These are phyloP conservation scores for Sarcophilus harrisii DNA, from an alignment of 2,797 vertebrate genomes.

Conservation along the genomic window DNA sequence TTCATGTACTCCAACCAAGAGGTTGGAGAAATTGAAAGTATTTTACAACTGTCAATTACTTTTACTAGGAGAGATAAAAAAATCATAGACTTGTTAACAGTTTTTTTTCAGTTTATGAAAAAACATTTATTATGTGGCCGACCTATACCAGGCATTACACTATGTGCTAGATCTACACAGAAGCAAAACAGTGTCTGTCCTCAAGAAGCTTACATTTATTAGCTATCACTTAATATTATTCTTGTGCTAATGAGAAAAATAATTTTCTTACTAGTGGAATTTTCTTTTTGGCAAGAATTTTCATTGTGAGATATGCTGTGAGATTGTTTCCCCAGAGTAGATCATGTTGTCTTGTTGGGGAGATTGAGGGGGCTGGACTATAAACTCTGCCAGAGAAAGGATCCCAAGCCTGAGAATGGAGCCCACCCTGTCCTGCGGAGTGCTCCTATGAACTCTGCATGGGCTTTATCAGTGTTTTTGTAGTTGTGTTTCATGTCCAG, in stretches of 20 bases:
- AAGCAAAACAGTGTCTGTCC: not conserved
- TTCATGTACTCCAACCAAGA: not conserved
- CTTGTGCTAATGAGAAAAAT: slow-evolving; percentile 17
- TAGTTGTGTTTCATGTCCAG: not conserved
- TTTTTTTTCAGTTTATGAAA: not conserved
- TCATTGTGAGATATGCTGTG: not conserved
- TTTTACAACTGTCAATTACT: not conserved
- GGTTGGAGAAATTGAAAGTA: not conserved
- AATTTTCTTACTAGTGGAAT: slow-evolving; percentile 40
- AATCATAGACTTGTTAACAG: not conserved
- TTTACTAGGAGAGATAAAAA: not conserved
- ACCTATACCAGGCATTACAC: not conserved
- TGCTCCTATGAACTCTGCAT: not conserved
- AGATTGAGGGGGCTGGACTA: not conserved
- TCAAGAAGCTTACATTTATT: not conserved
- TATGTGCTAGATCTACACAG: not conserved
- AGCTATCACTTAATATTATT: not conserved
- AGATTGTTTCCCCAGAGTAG: slow-evolving; percentile 8
- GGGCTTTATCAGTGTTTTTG: not conserved
- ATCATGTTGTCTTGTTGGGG: slow-evolving; percentile 21
- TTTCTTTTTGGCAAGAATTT: slow-evolving; percentile 43
- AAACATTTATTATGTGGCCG: not conserved
- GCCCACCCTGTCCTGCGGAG: accelerated
- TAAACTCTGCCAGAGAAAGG: not conserved
- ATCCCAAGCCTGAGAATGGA: not conserved